Conservation (phyloP, 2,888 invertebrate species). For the Lasioglossum vierecki region DNA sequence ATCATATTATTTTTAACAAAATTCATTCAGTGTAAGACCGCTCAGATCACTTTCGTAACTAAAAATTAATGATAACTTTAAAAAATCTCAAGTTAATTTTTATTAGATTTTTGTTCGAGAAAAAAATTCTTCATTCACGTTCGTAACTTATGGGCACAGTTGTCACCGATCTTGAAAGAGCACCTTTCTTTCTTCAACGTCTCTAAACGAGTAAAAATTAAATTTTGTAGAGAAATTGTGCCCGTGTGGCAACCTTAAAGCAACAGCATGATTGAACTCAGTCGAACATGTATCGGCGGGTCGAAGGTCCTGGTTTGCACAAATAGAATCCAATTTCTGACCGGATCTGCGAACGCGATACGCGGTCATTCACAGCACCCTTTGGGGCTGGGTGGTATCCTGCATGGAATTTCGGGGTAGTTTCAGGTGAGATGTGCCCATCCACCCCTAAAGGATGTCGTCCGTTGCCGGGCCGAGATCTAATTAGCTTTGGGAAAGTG, state of each 20-base stretch:
- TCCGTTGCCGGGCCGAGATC: neutral
- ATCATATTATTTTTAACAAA: no score
- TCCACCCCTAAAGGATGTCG: neutral
- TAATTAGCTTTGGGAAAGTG: slow-evolving; percentile 4
- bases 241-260: neutral
- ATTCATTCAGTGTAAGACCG: no score
- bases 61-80: no score
- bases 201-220: no score
- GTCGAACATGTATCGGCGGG: neutral
- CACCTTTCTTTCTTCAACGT: no score
- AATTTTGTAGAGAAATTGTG: neutral
- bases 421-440: neutral
- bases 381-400: neutral
- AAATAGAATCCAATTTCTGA: neutral
- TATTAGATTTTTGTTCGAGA: no score
- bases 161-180: no score
- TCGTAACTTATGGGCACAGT: no score
- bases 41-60: no score
- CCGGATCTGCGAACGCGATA: neutral
- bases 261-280: neutral
- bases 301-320: neutral
- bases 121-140: no score
- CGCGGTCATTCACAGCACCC: neutral
- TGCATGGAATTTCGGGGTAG: neutral
- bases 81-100: no score